These are phyloP conservation scores for Tursiops truncatus DNA, from an alignment of 2,113 vertebrate species.

Conservation along the genomic window DNA sequence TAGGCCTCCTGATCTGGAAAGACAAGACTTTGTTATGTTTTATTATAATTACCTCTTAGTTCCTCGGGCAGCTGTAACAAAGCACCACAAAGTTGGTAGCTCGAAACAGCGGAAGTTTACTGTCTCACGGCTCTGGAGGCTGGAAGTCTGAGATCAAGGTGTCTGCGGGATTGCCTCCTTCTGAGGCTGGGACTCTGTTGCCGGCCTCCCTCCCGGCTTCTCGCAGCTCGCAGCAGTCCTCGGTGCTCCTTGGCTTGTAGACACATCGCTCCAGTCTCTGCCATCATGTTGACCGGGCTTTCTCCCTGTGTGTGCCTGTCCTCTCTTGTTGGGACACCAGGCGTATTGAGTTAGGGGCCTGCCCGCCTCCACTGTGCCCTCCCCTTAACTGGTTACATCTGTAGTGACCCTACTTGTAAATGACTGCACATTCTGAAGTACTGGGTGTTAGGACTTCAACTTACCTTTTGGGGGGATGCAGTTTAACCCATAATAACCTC, in stretches of 20 bases:
- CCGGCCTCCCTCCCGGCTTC: background rate
- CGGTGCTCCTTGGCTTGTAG: no score
- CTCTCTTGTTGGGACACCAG: background rate
- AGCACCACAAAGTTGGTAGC: background rate
- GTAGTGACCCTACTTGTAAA: background rate
- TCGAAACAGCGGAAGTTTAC: background rate
- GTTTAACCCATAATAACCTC: fast-evolving
- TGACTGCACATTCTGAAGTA: background rate
- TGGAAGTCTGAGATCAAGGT: background rate
- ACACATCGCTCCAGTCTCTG: background rate
- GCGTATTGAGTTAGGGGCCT: background rate
- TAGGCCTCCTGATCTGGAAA: background rate
- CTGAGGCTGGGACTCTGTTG: fast-evolving
- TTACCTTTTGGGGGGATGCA: background rate
- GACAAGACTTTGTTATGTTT: background rate
- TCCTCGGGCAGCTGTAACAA: no score
- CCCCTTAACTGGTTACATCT: background rate
- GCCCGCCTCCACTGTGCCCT: fast-evolving
- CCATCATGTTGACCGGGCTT: fast-evolving
- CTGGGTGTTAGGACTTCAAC: background rate
- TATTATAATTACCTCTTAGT: background rate
- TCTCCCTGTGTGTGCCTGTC: no score
- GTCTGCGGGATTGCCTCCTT: fast-evolving
- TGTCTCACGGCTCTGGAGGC: background rate
- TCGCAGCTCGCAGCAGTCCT: no score